Base-by-base conservation (phyloP, 2,888 invertebrate genomes). In the Chloroclysta siterata region DNA sequence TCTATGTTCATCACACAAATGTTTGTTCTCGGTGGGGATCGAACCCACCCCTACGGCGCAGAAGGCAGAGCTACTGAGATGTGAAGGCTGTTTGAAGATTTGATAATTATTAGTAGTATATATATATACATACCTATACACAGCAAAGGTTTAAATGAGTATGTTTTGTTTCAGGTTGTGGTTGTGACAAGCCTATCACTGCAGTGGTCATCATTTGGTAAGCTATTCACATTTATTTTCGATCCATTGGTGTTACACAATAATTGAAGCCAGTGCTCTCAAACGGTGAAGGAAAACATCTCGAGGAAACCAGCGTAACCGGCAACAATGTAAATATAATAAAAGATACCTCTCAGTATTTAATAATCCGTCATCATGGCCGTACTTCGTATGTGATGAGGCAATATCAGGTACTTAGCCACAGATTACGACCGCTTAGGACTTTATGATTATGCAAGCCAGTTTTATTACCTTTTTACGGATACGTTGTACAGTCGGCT, bases 361-460 rank as follows among this genome's bases (percentile, higher is more conserved):
- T 47, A 47, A 53, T 60, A 60, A 60, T 60, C 46, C 51, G 28
- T 39, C 36, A 56, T 57, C 44, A 59, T 58, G 61, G 61, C 33
- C 46, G 10, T 44, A 60, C 22, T 54, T 53, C 60, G 52, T 58
- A 55, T 55, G 60, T 62, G 36, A 55, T 70, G 72, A 70, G 69
- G 72, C 69, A 69, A 78, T 75, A 76, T 72, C 67, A 67, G 66
- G 66, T 76, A 71, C 72, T 78, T 72, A 72, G 71, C 62, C 70
- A 68, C 58, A 60, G 65, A 66, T 71, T 71, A 71, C 62, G 53
- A 66, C 65, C 70, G 69, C 64, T 63, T 68, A 69, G 57, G 57
- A 41, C 70, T 76, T 75, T 76, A 79, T 72, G 71, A 69, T 76
- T 75, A 76, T 79, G 75, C 72, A 73, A 66, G 72, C 41, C 44